Conservation (phyloP, 2,113 vertebrate species). For the Macrotus californicus region DNA sequence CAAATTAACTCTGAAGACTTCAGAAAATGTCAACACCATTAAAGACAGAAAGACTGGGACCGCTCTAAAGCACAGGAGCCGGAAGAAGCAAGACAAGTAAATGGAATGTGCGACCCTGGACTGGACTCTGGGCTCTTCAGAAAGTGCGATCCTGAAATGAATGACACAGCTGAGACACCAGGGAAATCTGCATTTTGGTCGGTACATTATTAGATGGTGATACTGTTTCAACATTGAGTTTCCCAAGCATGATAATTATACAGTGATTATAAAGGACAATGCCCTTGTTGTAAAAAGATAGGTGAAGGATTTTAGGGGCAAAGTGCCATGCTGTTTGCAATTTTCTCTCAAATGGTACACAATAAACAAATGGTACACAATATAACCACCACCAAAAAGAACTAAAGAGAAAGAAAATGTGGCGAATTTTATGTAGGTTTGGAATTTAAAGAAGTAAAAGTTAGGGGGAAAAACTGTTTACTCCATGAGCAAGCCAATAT, state of each 20-base stretch:
- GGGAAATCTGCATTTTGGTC: neutral
- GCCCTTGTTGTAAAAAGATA: neutral
- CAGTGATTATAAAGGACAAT: neutral
- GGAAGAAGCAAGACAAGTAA: neutral
- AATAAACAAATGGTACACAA: neutral
- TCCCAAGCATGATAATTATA: neutral
- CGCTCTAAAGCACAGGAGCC: neutral
- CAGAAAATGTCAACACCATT: neutral
- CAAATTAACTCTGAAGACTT: neutral
- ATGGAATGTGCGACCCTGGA: neutral
- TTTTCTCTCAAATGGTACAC: neutral
- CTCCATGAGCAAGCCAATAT: neutral
- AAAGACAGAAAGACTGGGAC: neutral
- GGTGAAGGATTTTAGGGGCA: neutral
- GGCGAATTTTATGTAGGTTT: neutral
- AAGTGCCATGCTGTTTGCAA: neutral
- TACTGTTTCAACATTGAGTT: conserved; percentile 3
- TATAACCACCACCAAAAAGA: neutral
- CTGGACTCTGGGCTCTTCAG: neutral
- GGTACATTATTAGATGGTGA: neutral
- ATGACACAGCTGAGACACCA: neutral
- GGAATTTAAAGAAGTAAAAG: neutral
- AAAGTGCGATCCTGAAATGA: neutral
- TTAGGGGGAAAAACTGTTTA: neutral
- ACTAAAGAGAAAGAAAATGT: neutral